Evolutionary conservation across 2,888 invertebrate genomes (phyloP), one percentile per base, ranked within the genome.

Genomic region (Plebejus argus): DNA sequence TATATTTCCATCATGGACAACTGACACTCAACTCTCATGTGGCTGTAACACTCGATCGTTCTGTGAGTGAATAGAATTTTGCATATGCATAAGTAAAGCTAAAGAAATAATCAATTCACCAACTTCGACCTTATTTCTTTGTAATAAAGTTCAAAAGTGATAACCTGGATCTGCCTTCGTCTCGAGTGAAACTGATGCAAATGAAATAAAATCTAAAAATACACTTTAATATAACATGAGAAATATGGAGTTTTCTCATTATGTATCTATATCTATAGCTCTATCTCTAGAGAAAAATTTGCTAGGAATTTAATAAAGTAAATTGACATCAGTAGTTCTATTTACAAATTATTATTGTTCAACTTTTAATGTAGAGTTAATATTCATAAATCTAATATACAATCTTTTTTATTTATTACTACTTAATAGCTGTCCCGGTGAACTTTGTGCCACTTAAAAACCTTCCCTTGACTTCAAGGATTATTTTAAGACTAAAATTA

Each of bases 21-120:
- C 58, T 58, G 6, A 20, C n/a, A 20, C 20, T 61, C 56, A n/a
- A 3, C 20, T 58, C n/a, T 10, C 12, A 49, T 49, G 49, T 49
- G 23, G 49, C 49, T 45, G 70, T 39, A 45, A n/a, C 58, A 45
- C 23, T 35, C 71, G 35, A 70, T 49, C 23, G 20, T 72, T 33
- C 35, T 45, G 15, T 15, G 6, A 72, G 20, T 49, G 15, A 23
- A 45, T 23, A 10, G 78, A 82, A 85, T 86, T 86, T 86, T 84
- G 83, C 86, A 85, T 85, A 86, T 85, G 84, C 83, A 78, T 79
- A 81, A 81, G 80, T 78, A 80, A 84, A 83, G 80, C 79, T 78
- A 74, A 5, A 53, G 53, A 53, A 53, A 53, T 53, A 53, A 15
- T 53, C 18, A 53, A 18, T 53, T 53, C 53, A 15, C 18, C 18